Evolutionary conservation across 1,140 invertebrate species (phyloP).

Genomic region (Drosophila neocordata): DNA sequence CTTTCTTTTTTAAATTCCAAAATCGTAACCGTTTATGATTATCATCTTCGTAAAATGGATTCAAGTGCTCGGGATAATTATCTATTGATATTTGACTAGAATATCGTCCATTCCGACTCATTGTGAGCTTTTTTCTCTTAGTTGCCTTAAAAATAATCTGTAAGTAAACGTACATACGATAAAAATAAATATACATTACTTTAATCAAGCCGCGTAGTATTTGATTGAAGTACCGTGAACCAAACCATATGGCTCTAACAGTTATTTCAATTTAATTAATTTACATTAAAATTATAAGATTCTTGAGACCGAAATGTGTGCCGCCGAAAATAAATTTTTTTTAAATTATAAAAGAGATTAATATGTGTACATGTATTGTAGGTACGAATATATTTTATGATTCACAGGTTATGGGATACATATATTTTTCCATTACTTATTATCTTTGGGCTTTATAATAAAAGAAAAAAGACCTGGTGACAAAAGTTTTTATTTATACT

Average conservation of each 20-base stretch:
- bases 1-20: constrained; percentile 83
- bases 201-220: too few species aligned
- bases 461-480: background rate
- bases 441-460: background rate
- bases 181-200: too few species aligned
- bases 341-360: background rate
- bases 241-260: too few species aligned
- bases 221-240: too few species aligned
- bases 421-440: background rate
- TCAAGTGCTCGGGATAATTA: constrained; percentile 89
- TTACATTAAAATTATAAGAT: constrained; percentile 4
- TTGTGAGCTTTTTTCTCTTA: constrained; percentile 35
- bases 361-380: background rate
- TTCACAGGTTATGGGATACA: background rate
- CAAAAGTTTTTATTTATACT: constrained; percentile 6
- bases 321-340: background rate
- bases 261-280: background rate
- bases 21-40: constrained; percentile 85
- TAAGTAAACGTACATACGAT: background rate
- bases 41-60: constrained; percentile 88
- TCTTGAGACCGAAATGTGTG: background rate
- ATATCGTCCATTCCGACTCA: constrained; percentile 60
- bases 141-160: constrained; percentile 38
- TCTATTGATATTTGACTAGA: constrained; percentile 84
- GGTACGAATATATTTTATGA: background rate